Evolutionary conservation across 2,888 invertebrate species (phyloP), one percentile per base, ranked within the genome.

Genomic region (Plebejus anna): DNA sequence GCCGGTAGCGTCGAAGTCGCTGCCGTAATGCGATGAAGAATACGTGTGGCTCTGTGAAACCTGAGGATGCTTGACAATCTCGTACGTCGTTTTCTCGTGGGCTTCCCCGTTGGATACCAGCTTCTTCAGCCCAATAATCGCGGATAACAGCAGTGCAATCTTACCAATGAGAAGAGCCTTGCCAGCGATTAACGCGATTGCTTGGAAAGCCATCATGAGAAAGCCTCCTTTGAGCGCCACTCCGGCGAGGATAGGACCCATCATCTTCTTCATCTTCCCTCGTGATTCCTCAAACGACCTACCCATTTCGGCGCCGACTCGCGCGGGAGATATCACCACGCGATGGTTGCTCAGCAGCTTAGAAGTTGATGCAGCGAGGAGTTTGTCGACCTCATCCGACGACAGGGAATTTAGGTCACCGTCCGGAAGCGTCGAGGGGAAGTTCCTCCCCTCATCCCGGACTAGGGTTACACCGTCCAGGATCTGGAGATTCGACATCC

Each of bases 41-140:
- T 97, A 97, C 5, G 96, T 95, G 84, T 97, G 97, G 82, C 95
- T 96, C 85, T 96, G 96, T 75, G 96, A 96, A 76, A 97, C 96
- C 84, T 97, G 96, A n/a, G 97, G 97, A 88, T 97, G 96, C 87
- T 97, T 97, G 76, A 97, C 96, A 81, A 97, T 97, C 89, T 97
- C 97, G 81, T 97, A 96, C 5, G 97, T 97, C 0, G 97, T 97
- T 88, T 97, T 97, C 83, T 97, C 96, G 78, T 96, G 95, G 28
- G 95, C 95, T 79, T 96, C 96, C 75, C 94, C 94, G 36, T 92
- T 89, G 6, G 95, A 95, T 47, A 97, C 95, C 55, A 97, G 91
- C 83, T 97, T 97, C 93, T 97, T 97, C 76, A 97, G 90, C 0
- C 97, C 97, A 81, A 97, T 96, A 80, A 97, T 96, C 36, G 96